phyloP scores from a whole-genome alignment of 2,888 invertebrate genomes.

The Mechanitis messenoides region DNA sequence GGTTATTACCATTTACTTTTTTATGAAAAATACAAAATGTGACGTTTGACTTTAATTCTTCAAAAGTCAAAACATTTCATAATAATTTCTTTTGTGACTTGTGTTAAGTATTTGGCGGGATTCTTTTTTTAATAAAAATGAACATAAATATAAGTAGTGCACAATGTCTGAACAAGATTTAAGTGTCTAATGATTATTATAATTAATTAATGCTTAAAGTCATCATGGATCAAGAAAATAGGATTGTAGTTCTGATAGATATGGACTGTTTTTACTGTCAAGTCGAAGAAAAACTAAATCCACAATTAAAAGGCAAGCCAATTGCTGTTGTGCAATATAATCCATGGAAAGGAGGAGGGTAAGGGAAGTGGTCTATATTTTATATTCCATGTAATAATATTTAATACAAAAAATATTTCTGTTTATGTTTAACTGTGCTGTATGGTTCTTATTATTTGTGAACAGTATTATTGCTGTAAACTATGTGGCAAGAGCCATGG shows the following conservation, averaged over 20 bases:
- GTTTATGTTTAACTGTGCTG: too few relatives aligned
- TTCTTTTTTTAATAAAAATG: background rate
- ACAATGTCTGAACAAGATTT: slow-evolving; percentile 1
- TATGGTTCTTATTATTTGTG: too few relatives aligned
- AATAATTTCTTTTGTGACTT: background rate
- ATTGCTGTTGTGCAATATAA: slow-evolving; percentile 98
- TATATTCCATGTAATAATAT: background rate
- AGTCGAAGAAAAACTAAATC: slow-evolving; percentile 95
- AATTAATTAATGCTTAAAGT: background rate
- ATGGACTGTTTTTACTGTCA: slow-evolving; percentile 99
- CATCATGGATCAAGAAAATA: slow-evolving; percentile 70
- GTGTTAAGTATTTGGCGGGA: background rate
- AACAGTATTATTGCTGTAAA: slow-evolving; percentile 96
- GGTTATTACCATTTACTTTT: too few relatives aligned
- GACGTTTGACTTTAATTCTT: background rate
- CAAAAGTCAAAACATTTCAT: background rate
- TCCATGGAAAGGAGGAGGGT: slow-evolving; percentile 95
- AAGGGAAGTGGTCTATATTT: slow-evolving; percentile 33
- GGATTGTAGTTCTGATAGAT: slow-evolving; percentile 92
- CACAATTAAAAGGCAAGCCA: slow-evolving; percentile 89
- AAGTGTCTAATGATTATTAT: background rate
- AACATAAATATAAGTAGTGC: background rate
- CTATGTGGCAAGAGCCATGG: slow-evolving; percentile 93
- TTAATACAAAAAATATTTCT: too few relatives aligned
- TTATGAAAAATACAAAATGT: too few relatives aligned